Evolutionary conservation across 2,113 vertebrate species (phyloP).

Genomic region (Gallinago media): DNA sequence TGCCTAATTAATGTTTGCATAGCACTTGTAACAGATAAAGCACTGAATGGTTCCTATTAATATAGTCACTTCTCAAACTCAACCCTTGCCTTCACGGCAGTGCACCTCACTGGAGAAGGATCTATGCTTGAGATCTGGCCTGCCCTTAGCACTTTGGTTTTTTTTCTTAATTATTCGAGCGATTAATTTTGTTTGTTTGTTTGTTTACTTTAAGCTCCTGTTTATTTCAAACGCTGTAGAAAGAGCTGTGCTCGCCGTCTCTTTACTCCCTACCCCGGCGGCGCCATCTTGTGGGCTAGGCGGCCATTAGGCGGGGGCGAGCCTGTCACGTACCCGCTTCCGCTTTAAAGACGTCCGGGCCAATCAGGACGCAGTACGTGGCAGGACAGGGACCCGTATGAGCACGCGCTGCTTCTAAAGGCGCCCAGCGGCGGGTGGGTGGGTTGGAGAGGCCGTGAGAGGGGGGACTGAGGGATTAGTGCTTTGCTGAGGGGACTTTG

Average conservation of each 20-base stretch:
- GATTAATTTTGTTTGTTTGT: fast-evolving
- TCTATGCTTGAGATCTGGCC: background rate
- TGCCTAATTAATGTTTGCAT: slow-evolving; percentile 7
- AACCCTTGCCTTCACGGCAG: fast-evolving
- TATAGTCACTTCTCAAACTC: background rate
- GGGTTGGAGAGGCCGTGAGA: fast-evolving
- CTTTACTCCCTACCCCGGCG: no score
- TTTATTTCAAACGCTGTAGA: background rate
- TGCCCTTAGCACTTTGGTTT: fast-evolving
- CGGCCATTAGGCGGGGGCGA: background rate
- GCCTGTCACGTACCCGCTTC: background rate
- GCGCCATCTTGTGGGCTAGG: background rate
- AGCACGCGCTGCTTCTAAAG: background rate
- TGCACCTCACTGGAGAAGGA: background rate
- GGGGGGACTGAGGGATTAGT: fast-evolving
- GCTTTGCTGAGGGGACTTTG: fast-evolving
- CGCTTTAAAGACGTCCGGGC: background rate
- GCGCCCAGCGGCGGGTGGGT: background rate
- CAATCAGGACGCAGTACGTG: fast-evolving
- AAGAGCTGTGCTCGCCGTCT: fast-evolving
- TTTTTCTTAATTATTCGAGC: background rate
- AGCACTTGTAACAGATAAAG: background rate
- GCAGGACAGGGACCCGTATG: no score
- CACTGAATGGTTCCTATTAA: background rate
- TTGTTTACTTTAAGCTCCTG: background rate